Base-by-base conservation (phyloP, 2,797 vertebrate species). In the Xyrichtys novacula region DNA sequence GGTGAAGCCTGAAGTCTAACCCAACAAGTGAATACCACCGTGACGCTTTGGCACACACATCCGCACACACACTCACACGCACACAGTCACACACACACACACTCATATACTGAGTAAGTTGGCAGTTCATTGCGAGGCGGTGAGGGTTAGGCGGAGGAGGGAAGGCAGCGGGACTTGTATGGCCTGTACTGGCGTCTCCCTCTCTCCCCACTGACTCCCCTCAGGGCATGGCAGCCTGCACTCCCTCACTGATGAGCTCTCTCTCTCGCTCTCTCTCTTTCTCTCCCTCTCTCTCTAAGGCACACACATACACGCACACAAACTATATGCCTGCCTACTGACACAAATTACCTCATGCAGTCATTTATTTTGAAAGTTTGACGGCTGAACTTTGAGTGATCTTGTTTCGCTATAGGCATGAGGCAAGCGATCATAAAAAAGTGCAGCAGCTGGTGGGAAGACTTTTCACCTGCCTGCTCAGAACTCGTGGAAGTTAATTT, bases 311-410 rank as follows among this genome's bases (percentile, higher is more conserved):
- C 71, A 12, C 52, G 5, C 61, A 34, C 76, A 56, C 14, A 61
- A 55, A 53, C 61, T 71, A 43, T 58, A 60, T 28, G 69, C 81
- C 81, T 87, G 81, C 67, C 78, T 84, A 84, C 88, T 87, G 76
- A 89, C 88, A 90, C 85, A 90, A 91, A 91, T 91, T 87, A 91
- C 86, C 88, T 88, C 87, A 90, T 88, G 87, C 88, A 76, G 80
- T 87, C 85, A 89, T 90, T 89, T 89, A 89, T 89, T 91, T 89
- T 89, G 74, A 89, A 90, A 90, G 86, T 90, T 91, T 91, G 90
- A 91, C 80, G 75, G 90, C 85, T 92, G 87, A 91, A 91, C 91
- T 92, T 90, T 88, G 83, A 91, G 88, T 90, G 90, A 90, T 91
- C 89, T 89, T 84, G 85, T 89, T 86, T 89, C 48, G 82, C 89